Percentiles rank a stretch among this genome's conserved stretches.
These are phyloP conservation scores for Cantharis lateralis DNA, from an alignment of 2,888 invertebrate genomes.

Conservation along the genomic window DNA sequence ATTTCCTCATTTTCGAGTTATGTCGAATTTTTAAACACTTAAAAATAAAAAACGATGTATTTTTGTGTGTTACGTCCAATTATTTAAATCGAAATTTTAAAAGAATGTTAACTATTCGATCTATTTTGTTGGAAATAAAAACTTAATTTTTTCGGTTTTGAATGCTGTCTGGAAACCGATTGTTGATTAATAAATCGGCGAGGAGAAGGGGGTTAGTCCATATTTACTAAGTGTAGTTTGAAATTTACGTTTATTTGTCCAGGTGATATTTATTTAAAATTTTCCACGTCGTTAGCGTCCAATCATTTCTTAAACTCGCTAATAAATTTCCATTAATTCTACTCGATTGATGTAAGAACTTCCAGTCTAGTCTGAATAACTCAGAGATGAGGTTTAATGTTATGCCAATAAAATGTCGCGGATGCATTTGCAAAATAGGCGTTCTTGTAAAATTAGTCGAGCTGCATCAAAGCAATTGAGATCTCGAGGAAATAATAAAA, in stretches of 20 bases:
- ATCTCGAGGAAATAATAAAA: slow-evolving; percentile 43
- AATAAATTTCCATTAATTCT: slow-evolving; percentile 43
- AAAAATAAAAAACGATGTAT: too few species aligned
- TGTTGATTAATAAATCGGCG: too few species aligned
- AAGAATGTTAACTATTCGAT: too few species aligned
- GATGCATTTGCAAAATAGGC: slow-evolving; percentile 41
- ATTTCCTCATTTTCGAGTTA: too few species aligned
- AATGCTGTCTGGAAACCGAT: too few species aligned
- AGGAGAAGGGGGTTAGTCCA: too few species aligned
- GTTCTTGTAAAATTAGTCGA: slow-evolving; percentile 46
- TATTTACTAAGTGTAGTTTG: too few species aligned
- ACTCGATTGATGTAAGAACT: slow-evolving; percentile 41
- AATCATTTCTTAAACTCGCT: not conserved
- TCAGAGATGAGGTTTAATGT: slow-evolving; percentile 46
- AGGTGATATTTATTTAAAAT: not conserved
- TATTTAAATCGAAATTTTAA: too few species aligned
- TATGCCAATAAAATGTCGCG: slow-evolving; percentile 50
- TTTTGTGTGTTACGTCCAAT: too few species aligned
- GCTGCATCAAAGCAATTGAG: slow-evolving; percentile 41
- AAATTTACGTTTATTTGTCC: not conserved
- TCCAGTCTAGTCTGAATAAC: slow-evolving; percentile 45
- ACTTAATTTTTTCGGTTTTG: too few species aligned
- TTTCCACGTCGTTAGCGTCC: not conserved
- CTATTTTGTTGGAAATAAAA: too few species aligned
- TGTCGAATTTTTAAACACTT: too few species aligned